Percentiles rank a stretch among this genome's conserved stretches.
These are phyloP conservation scores for Pelobates cultripes DNA, from an alignment of 2,797 vertebrate species.

Conservation along the genomic window DNA sequence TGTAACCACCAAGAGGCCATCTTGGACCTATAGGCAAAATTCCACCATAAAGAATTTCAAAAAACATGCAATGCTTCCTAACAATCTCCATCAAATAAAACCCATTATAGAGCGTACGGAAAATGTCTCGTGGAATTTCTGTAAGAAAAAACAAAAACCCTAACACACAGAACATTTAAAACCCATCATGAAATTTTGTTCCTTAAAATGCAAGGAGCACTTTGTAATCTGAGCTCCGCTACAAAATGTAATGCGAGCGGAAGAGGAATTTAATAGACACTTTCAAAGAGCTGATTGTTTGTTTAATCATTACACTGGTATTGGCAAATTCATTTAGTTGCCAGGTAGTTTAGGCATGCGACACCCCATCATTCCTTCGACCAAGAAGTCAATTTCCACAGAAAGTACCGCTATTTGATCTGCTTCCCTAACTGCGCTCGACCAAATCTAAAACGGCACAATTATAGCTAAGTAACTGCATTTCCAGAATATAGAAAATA, in stretches of 20 bases:
- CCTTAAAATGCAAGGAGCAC: constrained; percentile 18
- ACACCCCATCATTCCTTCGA: constrained; percentile 31
- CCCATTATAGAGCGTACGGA: too few relatives aligned
- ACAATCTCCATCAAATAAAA: too few relatives aligned
- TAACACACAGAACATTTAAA: too few relatives aligned
- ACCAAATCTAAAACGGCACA: constrained; percentile 29
- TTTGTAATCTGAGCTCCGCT: not conserved
- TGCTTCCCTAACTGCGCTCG: constrained; percentile 43
- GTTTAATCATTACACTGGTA: constrained; percentile 48
- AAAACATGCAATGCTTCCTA: too few relatives aligned
- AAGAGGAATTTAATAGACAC: constrained; percentile 33
- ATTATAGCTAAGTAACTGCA: constrained; percentile 41
- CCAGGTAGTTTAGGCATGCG: constrained; percentile 35
- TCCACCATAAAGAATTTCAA: too few relatives aligned
- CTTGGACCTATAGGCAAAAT: too few relatives aligned
- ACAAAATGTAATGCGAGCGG: constrained; percentile 16
- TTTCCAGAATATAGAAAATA: constrained; percentile 36
- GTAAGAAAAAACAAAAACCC: too few relatives aligned
- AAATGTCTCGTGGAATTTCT: too few relatives aligned
- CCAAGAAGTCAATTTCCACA: constrained; percentile 39
- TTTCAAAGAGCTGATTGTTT: constrained; percentile 48
- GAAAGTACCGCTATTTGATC: constrained; percentile 42
- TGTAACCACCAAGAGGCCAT: too few relatives aligned
- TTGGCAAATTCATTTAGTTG: constrained; percentile 47
- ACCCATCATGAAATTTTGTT: not conserved